These are phyloP conservation scores for Parnassius smintheus DNA, from an alignment of 2,888 invertebrate species.

Conservation along the genomic window DNA sequence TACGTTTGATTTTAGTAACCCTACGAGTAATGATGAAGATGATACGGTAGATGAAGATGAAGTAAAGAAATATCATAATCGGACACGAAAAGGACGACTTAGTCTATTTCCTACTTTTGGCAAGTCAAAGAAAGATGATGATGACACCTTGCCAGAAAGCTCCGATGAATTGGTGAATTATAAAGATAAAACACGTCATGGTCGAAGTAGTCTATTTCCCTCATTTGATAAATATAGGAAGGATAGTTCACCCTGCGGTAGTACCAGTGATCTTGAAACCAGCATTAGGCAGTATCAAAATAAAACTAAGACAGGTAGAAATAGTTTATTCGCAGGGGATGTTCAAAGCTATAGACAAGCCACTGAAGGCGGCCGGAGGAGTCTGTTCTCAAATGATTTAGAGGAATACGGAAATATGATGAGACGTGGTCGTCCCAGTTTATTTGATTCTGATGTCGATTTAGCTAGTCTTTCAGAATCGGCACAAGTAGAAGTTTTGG, in stretches of 20 bases:
- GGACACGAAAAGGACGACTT: conserved; percentile 65
- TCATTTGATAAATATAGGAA: conserved; percentile 70
- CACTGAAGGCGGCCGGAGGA: conserved; percentile 42
- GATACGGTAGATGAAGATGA: conserved; percentile 69
- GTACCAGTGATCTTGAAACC: conserved; percentile 59
- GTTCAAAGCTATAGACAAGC: conserved; percentile 45
- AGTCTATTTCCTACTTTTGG: conserved; percentile 72
- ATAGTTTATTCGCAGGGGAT: conserved; percentile 54
- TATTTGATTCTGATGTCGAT: conserved; percentile 72
- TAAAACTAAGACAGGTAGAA: conserved; percentile 55
- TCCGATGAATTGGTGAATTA: conserved; percentile 71
- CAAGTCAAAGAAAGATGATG: conserved; percentile 52
- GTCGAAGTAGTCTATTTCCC: conserved; percentile 66
- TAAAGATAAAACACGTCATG: conserved; percentile 64
- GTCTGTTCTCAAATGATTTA: conserved; percentile 53
- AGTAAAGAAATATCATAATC: conserved; percentile 64
- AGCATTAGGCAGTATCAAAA: conserved; percentile 68
- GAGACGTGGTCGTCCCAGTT: conserved; percentile 65
- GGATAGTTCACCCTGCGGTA: conserved; percentile 51
- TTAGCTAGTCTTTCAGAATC: conserved; percentile 61
- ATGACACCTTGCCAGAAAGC: conserved; percentile 66
- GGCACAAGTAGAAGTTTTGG: conserved; percentile 84
- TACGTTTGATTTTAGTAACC: conserved; percentile 63
- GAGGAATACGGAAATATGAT: conserved; percentile 66
- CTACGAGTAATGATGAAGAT: conserved; percentile 58